Evolutionary conservation across 2,888 invertebrate species (phyloP).

Genomic region (Rhingia rostrata): DNA sequence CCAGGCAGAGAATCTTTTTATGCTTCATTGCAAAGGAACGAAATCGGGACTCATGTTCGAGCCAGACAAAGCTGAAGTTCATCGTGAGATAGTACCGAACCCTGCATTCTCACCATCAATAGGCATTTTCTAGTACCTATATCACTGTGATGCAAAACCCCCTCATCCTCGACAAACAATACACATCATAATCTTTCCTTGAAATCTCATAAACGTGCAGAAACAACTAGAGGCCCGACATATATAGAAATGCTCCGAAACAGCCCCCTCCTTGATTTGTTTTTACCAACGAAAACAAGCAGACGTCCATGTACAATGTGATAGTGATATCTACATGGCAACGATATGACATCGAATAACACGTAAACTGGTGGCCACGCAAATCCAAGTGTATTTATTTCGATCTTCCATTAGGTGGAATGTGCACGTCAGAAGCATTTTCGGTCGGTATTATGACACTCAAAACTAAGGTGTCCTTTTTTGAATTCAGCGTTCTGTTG

Average conservation of each 20-base stretch:
- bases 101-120: conserved; percentile 1
- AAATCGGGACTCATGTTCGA: conserved; percentile 43
- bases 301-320: background rate
- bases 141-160: conserved; percentile 57
- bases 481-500: conserved; percentile 40
- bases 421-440: conserved; percentile 62
- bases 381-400: conserved; percentile 71
- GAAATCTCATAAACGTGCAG: conserved; percentile 70
- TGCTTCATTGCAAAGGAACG: conserved; percentile 28
- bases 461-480: conserved; percentile 68
- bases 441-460: conserved; percentile 56
- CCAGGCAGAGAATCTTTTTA: conserved; percentile 35
- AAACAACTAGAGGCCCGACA: conserved; percentile 44
- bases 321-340: conserved; percentile 7
- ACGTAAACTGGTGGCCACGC: conserved; percentile 63
- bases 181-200: conserved; percentile 69
- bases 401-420: conserved; percentile 68
- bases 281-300: conserved; percentile 37
- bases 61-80: conserved; percentile 44
- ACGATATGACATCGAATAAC: conserved; percentile 44
- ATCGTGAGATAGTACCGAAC: conserved; percentile 6
- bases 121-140: conserved; percentile 55
- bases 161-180: conserved; percentile 61
- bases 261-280: conserved; percentile 36
- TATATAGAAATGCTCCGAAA: conserved; percentile 18